Conservation (phyloP, 1,140 invertebrate species). For the Drosophila kohkoa region DNA sequence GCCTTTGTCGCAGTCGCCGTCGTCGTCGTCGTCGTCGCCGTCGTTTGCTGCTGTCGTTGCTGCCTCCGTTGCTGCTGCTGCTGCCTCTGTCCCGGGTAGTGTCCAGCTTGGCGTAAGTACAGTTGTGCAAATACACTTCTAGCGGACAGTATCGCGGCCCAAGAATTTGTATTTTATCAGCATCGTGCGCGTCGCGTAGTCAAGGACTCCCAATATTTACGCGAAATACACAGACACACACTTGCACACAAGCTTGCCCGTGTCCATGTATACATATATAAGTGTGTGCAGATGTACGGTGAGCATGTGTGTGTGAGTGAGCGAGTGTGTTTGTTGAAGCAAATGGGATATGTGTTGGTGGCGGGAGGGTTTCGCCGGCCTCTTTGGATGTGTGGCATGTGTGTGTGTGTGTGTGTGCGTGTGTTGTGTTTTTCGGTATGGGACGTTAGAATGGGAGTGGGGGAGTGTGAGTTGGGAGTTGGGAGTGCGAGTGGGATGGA, state of each 20-base stretch:
- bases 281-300: conserved; percentile 20
- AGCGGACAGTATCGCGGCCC: conserved; percentile 79
- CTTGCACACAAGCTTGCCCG: neutral
- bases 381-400: conserved; percentile 41
- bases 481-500: conserved; percentile 37
- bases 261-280: conserved; percentile 7
- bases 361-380: conserved; percentile 66
- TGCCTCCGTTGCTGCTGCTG: conserved; percentile 20
- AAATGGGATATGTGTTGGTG: conserved; percentile 73
- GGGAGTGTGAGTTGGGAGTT: conserved; percentile 8
- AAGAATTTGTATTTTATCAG: conserved; percentile 84
- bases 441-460: conserved; percentile 25
- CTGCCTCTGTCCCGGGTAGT: conserved; percentile 53
- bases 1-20: conserved; percentile 55
- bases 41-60: neutral
- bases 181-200: conserved; percentile 82
- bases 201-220: conserved; percentile 84
- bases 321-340: conserved; percentile 69
- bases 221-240: conserved; percentile 70
- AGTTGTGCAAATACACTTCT: conserved; percentile 81
- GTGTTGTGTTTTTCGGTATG: conserved; percentile 17
- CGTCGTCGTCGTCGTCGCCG: conserved; percentile 30
- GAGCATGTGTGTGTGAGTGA: conserved; percentile 48
- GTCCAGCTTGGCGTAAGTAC: conserved; percentile 77
- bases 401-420: conserved; percentile 52